phyloP scores from a whole-genome alignment of 2,797 vertebrate genomes.

The Sylvilagus floridanus region DNA sequence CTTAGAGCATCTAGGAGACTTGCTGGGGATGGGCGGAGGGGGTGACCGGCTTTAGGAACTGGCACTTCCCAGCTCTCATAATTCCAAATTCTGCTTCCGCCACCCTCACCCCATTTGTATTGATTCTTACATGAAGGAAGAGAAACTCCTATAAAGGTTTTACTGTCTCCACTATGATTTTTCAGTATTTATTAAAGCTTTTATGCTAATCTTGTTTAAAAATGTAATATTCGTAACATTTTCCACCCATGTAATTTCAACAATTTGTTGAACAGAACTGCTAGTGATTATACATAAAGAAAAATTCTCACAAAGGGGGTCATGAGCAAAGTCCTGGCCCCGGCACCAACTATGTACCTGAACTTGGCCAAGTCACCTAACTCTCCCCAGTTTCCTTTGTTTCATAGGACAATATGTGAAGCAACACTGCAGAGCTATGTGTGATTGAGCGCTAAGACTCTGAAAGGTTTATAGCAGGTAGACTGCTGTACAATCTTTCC shows the following conservation, averaged over 20 bases:
- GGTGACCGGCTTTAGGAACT: not conserved
- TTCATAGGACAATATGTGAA: not conserved
- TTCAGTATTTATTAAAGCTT: too few relatives aligned
- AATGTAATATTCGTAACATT: not conserved
- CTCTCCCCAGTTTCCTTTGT: not conserved
- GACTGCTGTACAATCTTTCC: not conserved
- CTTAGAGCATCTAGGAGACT: not conserved
- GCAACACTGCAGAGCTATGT: not conserved
- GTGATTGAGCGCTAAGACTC: not conserved
- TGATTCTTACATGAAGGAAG: constrained; percentile 1
- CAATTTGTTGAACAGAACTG: not conserved
- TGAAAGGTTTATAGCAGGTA: not conserved
- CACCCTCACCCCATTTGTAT: not conserved
- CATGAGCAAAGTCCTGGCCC: not conserved
- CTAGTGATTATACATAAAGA: not conserved
- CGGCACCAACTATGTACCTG: not conserved
- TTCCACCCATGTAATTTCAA: not conserved
- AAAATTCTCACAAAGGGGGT: not conserved
- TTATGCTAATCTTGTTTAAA: not conserved
- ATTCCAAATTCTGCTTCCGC: not conserved
- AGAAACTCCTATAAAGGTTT: not conserved
- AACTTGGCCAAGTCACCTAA: not conserved
- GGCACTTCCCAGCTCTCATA: not conserved
- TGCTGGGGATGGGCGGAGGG: not conserved
- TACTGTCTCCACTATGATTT: not conserved